Evolutionary conservation across 2,797 vertebrate species (phyloP).

Genomic region (Pteronotus mesoamericanus): DNA sequence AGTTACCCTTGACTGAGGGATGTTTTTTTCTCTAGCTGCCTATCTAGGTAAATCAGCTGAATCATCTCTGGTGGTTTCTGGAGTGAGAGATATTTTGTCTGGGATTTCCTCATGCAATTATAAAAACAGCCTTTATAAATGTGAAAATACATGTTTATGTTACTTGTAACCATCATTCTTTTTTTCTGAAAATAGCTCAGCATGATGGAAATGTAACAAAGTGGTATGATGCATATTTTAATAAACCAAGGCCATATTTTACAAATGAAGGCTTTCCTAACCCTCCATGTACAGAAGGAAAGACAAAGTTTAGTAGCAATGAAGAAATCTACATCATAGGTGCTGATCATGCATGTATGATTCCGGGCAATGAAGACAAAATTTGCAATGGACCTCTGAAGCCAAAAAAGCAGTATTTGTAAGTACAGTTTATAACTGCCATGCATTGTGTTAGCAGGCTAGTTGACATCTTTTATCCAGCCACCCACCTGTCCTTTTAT

Average conservation of each 20-base stretch:
- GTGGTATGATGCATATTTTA: slow-evolving; percentile 92
- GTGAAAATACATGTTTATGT: neutral
- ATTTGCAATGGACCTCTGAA: slow-evolving; percentile 97
- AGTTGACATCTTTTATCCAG: neutral
- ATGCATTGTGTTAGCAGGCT: neutral
- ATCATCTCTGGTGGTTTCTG: neutral
- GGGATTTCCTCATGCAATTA: neutral
- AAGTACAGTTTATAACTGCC: slow-evolving; percentile 76
- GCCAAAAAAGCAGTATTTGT: slow-evolving; percentile 93
- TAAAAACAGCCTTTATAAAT: neutral
- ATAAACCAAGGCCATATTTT: slow-evolving; percentile 90
- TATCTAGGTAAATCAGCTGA: neutral
- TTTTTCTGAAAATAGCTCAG: slow-evolving; percentile 81
- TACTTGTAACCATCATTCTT: slow-evolving; percentile 23
- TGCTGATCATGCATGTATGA: slow-evolving; percentile 85
- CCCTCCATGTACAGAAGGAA: slow-evolving; percentile 84
- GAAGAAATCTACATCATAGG: slow-evolving; percentile 91
- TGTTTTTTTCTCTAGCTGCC: neutral
- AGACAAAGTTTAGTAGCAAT: slow-evolving; percentile 70
- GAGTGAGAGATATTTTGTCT: neutral
- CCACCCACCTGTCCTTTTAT: neutral
- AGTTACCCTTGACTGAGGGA: neutral
- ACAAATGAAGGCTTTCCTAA: slow-evolving; percentile 94
- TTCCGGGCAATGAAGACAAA: slow-evolving; percentile 83
- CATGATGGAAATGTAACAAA: slow-evolving; percentile 91